A percentile compares a stretch with the other conserved stretches of the same genome.
These are phyloP conservation scores for Catostomus latipinnis DNA, from an alignment of 2,797 vertebrate genomes.

Conservation along the genomic window DNA sequence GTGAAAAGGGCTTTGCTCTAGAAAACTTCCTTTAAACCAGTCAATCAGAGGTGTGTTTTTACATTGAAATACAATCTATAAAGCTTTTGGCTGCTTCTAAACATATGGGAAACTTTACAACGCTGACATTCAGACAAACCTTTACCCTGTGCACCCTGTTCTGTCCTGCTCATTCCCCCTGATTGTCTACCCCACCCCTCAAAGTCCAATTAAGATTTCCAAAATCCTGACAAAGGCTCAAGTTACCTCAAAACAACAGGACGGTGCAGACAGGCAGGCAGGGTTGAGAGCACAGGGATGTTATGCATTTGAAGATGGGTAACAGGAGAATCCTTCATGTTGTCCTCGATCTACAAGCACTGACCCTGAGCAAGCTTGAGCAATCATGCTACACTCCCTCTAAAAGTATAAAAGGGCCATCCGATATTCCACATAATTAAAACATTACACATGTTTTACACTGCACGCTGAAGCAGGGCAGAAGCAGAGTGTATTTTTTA, in stretches of 20 bases:
- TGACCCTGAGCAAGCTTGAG: slow-evolving; percentile 22
- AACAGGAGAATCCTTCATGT: slow-evolving; percentile 40
- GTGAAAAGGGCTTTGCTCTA: too few relatives aligned
- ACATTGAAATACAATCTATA: too few relatives aligned
- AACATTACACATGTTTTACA: neutral
- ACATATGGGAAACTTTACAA: neutral
- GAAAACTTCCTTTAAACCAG: too few relatives aligned
- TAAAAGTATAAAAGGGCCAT: neutral
- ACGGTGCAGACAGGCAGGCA: slow-evolving; percentile 23
- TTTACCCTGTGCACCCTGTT: slow-evolving; percentile 1
- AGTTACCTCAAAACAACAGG: slow-evolving; percentile 51
- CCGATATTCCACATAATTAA: neutral
- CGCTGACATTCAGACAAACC: slow-evolving; percentile 5
- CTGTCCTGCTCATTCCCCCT: neutral
- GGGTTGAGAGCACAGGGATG: slow-evolving; percentile 42
- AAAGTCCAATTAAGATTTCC: slow-evolving; percentile 57
- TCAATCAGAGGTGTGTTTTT: too few relatives aligned
- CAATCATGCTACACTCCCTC: neutral
- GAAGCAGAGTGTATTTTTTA: too few relatives aligned
- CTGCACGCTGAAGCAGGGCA: too few relatives aligned
- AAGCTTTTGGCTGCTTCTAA: neutral
- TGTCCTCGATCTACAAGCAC: slow-evolving; percentile 15
- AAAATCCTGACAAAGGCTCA: slow-evolving; percentile 52
- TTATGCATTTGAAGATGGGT: slow-evolving; percentile 36
- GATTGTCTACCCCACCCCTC: slow-evolving; percentile 4